These are phyloP conservation scores for Drosophila saltans DNA, from an alignment of 1,140 invertebrate species.

Conservation along the genomic window DNA sequence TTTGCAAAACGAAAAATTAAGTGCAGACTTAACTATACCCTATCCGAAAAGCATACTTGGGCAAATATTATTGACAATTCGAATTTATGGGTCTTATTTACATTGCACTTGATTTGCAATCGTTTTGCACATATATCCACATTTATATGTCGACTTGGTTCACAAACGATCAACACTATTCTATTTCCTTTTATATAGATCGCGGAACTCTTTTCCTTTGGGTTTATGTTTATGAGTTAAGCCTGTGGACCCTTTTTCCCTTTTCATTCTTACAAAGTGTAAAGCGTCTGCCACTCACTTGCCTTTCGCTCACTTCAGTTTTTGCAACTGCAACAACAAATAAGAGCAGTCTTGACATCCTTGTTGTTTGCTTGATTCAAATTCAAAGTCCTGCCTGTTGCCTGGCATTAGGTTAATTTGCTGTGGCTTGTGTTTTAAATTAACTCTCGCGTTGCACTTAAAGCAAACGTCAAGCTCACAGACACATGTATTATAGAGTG, in stretches of 20 bases:
- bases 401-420: conserved; percentile 68
- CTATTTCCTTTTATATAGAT: too few relatives aligned
- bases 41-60: not conserved
- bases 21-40: not conserved
- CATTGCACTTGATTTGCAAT: too few relatives aligned
- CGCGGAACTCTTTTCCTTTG: too few relatives aligned
- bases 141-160: too few relatives aligned
- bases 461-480: not conserved
- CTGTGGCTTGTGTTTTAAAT: conserved; percentile 70
- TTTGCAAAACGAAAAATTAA: not conserved
- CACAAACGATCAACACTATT: too few relatives aligned
- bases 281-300: conserved; percentile 29
- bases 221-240: not conserved
- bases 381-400: conserved; percentile 38
- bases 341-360: conserved; percentile 17
- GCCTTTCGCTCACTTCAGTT: conserved; percentile 29
- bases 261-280: not conserved
- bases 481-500: not conserved
- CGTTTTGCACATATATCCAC: too few relatives aligned
- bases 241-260: not conserved
- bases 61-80: too few relatives aligned
- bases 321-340: conserved; percentile 2
- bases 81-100: too few relatives aligned
- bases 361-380: conserved; percentile 43
- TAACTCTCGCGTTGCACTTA: conserved; percentile 49